Evolutionary conservation across 1,140 invertebrate species (phyloP), one percentile per base, ranked within the genome.

Genomic region (Ladona fulva): DNA sequence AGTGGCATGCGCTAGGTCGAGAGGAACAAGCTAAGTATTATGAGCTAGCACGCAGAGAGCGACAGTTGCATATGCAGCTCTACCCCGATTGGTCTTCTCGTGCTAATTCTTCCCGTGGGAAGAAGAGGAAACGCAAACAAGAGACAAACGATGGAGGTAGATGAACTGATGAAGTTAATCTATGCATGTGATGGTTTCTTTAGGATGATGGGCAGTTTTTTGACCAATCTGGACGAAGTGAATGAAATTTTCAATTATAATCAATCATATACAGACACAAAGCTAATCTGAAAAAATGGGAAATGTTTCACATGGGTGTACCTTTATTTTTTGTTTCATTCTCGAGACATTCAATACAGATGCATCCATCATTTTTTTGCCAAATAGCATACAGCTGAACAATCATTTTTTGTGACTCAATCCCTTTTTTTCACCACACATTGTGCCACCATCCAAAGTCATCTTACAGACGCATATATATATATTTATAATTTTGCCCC

Each of bases 1-100:
- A 98, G 95, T 99, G 98, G 98, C 97, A 99, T 91, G 94, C 95
- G 86, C 91, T 99, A 90, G 94, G 95, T 86, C 92, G 96, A 89
- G 95, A 97, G 87, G 97, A 99, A 90, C 97, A 99, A 90, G 94
- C 95, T 86, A 98, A 98, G 89, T 99, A 99, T 93, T 99, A 99
- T 92, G 97, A 99, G 87, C 92, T 98, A 92, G 97, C 97, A 83
- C 91, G 95, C 85, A 94, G 96, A 87, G 97, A 99, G 89, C 93
- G 97, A 87, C 96, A 99, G 89, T 91, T 97, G 87, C 97, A 98
- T 91, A 95, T 97, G 94, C 95, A 97, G 91, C 92, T 97, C 87
- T 98, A 99, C 91, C 97, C 97, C 85, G 95, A 97, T 89, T 99
- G 98, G 98, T 96, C 95, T 88, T 95, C 93, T 89, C 97, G 97